Evolutionary conservation across 2,113 vertebrate genomes (phyloP).

Genomic region (Mystacornis crossleyi): DNA sequence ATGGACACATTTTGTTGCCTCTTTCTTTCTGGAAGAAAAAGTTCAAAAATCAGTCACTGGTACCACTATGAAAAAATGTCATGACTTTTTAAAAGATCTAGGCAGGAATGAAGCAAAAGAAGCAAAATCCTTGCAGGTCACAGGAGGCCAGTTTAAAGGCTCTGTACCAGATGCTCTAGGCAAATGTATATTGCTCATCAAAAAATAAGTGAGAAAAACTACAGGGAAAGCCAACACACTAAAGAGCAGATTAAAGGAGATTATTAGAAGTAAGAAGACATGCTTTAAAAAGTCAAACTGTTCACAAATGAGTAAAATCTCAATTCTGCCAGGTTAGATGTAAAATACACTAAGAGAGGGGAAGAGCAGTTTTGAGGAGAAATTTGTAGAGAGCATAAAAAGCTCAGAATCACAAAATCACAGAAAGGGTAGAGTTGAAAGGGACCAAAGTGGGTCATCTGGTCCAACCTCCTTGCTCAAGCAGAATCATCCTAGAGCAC

Average conservation of each 20-base stretch:
- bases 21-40: background rate
- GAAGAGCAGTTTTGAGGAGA: background rate
- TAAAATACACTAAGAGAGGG: background rate
- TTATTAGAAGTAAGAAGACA: background rate
- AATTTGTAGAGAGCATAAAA: background rate
- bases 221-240: background rate
- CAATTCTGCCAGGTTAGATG: background rate
- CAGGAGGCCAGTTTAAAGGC: background rate
- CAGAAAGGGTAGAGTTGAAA: background rate
- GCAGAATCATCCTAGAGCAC: background rate
- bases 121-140: background rate
- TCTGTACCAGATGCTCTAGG: background rate
- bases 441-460: background rate
- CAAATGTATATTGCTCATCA: background rate
- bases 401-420: background rate
- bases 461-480: background rate
- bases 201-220: background rate
- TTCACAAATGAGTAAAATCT: background rate
- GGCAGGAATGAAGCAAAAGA: background rate
- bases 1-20: fast-evolving
- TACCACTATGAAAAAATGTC: background rate
- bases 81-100: background rate
- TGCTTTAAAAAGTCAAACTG: background rate
- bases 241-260: background rate
- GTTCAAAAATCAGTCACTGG: background rate